Conservation (phyloP, 2,888 invertebrate genomes). For the Synanthedon formicaeformis region DNA sequence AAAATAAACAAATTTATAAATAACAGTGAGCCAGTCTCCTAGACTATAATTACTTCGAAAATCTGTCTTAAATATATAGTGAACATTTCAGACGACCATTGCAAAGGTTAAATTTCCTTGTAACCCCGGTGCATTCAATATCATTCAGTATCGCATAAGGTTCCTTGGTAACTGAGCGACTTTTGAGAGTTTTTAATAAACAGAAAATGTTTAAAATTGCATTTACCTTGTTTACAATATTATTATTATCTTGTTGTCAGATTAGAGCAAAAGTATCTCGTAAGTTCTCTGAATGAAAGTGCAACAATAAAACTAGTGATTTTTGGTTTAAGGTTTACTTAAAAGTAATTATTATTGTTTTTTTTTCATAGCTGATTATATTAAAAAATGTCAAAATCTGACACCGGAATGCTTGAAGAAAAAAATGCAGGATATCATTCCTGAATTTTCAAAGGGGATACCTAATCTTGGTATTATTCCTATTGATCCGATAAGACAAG, state of each 20-base stretch:
- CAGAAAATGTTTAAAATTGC: background rate
- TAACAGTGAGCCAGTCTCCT: background rate
- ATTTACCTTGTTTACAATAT: background rate
- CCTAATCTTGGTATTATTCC: slow-evolving; percentile 28
- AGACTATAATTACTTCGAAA: background rate
- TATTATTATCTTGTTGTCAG: slow-evolving; percentile 9
- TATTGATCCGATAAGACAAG: slow-evolving; percentile 31
- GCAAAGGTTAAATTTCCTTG: background rate
- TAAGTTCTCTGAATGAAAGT: slow-evolving; percentile 9
- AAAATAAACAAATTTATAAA: no score
- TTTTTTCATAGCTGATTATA: background rate
- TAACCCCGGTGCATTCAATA: background rate
- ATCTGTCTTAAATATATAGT: background rate
- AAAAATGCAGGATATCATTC: slow-evolving; percentile 31
- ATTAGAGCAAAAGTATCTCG: slow-evolving; percentile 14
- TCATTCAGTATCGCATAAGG: background rate
- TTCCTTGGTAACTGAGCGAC: background rate
- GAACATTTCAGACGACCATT: background rate
- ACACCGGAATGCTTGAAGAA: slow-evolving; percentile 37
- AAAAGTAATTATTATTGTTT: background rate
- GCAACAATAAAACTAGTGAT: no score
- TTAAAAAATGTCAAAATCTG: slow-evolving; percentile 30
- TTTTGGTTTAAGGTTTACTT: no score
- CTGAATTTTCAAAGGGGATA: slow-evolving; percentile 34
- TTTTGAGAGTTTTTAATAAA: background rate